Evolutionary conservation across 2,113 vertebrate species (phyloP), one percentile per base, ranked within the genome.

Genomic region (Oncorhynchus tshawytscha): DNA sequence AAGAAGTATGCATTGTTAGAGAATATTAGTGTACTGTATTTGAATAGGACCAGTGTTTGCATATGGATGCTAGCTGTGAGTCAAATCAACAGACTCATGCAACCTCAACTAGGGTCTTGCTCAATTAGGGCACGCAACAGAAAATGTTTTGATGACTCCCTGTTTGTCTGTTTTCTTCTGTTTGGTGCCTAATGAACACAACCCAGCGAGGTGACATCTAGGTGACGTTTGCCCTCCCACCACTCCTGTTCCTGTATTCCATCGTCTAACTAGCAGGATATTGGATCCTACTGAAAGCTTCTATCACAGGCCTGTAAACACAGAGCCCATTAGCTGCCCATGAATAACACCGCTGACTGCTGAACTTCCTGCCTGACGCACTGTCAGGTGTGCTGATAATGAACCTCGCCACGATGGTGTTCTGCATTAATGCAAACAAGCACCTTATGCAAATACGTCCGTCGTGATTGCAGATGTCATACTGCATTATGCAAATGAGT

Each of bases 401-500:
- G 76, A 88, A 78, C 81, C 65, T 62, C 24, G 68, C 73, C 79
- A 49, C n/a, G 25, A 25, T 51, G 70, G 49, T 68, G 71, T 76
- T 86, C 84, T 81, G 72, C 62, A 22, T 59, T 39, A 81, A 76
- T 90, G 84, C 81, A 89, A 78, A 84, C 73, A 59, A 16, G 65
- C 79, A 81, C 67, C 81, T 82, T 34, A 76, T 89, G 86, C 85
- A 88, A 91, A 90, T 88, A 71, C 20, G 15, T 62, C 79, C 70
- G 45, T 71, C 77, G 75, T 89, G 85, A 88, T 88, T 85, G 82
- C 72, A 57, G 82, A 74, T 85, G 88, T 81, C 86, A 84, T 39
- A 57, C 78, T 73, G 85, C 78, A 87, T 92, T 87, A 90, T 88
- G 82, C 73, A 87, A 82, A 91, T 80, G 72, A 86, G 81, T 2